Percentiles rank a stretch among this genome's conserved stretches.
Conservation (phyloP, 2,888 invertebrate species). For the Catocala sponsa region DNA sequence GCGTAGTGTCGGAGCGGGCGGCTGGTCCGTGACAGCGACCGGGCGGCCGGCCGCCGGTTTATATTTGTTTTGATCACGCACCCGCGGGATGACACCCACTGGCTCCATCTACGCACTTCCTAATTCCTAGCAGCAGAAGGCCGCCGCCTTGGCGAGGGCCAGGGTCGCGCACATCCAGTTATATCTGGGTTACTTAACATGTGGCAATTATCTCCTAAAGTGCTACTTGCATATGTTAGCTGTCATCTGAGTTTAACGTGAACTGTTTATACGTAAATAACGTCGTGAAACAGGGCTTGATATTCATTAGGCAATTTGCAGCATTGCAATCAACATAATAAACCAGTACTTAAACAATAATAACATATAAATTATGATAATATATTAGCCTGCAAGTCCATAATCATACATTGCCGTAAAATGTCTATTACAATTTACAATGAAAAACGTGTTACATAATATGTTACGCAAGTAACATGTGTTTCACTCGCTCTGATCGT, state of each 20-base stretch:
- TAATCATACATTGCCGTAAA: constrained; percentile 14
- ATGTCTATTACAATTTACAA: constrained; percentile 16
- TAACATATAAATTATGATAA: constrained; percentile 20
- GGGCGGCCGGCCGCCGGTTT: constrained; percentile 57
- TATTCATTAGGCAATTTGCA: too few species aligned
- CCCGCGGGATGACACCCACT: constrained; percentile 56
- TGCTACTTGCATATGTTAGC: constrained; percentile 15
- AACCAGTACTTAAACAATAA: not conserved
- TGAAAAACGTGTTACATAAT: not conserved
- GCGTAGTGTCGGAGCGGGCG: constrained; percentile 16
- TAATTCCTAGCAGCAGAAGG: constrained; percentile 53
- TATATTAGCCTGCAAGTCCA: constrained; percentile 2
- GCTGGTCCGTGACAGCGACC: constrained; percentile 57
- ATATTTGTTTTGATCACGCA: constrained; percentile 76
- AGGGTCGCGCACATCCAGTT: constrained; percentile 44
- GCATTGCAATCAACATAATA: too few species aligned
- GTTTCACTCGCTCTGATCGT: constrained; percentile 13
- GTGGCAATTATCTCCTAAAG: constrained; percentile 28
- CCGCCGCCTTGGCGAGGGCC: constrained; percentile 50
- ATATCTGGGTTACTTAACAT: constrained; percentile 41
- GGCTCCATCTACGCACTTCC: constrained; percentile 63
- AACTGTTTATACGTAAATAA: too few species aligned
- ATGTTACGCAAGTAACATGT: not conserved
- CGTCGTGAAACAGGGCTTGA: too few species aligned
- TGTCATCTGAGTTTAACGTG: constrained; percentile 15